Evolutionary conservation across 1,140 invertebrate species (phyloP).

Genomic region (Drosophila cardini): DNA sequence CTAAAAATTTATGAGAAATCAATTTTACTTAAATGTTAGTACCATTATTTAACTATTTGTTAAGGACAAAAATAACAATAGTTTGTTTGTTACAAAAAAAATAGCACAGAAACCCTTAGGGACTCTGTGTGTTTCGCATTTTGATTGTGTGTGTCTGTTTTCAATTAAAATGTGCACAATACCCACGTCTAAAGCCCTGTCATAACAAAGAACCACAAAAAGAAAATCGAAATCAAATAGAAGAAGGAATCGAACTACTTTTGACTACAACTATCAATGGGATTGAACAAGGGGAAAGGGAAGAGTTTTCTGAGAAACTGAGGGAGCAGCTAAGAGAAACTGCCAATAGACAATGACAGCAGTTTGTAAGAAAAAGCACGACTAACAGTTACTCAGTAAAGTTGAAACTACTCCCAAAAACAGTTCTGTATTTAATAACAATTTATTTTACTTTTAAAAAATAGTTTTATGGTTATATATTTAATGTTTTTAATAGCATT

Average conservation of each 20-base stretch:
- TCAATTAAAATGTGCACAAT: conserved; percentile 39
- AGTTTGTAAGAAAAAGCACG: not conserved
- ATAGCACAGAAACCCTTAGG: not conserved
- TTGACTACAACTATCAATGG: conserved; percentile 22
- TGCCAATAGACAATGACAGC: not conserved
- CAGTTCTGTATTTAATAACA: too few species aligned
- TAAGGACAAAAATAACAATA: not conserved
- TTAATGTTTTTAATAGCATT: too few species aligned
- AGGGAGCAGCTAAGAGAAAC: conserved; percentile 3
- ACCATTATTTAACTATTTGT: not conserved
- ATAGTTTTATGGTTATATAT: too few species aligned
- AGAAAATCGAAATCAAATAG: not conserved
- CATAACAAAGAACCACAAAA: conserved; percentile 30
- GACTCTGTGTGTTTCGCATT: not conserved
- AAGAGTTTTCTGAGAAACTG: conserved; percentile 3
- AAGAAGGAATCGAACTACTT: not conserved
- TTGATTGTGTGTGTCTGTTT: not conserved
- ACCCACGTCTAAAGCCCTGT: not conserved
- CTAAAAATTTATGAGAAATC: too few species aligned
- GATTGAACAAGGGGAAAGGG: not conserved
- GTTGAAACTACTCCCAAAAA: too few species aligned
- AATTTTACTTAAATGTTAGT: too few species aligned
- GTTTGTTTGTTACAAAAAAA: not conserved
- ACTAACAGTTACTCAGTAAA: not conserved
- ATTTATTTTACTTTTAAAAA: too few species aligned